These are phyloP conservation scores for Australoheros scitulus DNA, from an alignment of 2,113 vertebrate species.

Conservation along the genomic window DNA sequence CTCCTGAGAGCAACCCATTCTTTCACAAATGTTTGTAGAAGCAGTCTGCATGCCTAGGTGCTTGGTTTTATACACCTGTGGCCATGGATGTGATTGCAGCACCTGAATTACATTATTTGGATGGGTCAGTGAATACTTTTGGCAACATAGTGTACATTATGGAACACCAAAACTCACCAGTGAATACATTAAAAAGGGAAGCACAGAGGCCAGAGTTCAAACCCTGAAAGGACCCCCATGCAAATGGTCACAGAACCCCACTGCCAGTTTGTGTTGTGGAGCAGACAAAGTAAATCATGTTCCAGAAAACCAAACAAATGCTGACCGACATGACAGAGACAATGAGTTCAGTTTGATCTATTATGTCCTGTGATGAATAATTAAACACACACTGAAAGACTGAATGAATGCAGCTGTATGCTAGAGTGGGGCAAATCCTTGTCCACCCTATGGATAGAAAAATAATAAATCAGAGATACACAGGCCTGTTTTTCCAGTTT, in stretches of 20 bases:
- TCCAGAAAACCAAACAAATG: conserved; percentile 12
- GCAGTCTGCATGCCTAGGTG: too few species aligned
- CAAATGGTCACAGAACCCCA: neutral
- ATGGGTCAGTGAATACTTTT: too few species aligned
- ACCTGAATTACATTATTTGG: too few species aligned
- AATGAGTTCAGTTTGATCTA: conserved; percentile 7
- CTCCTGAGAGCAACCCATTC: too few species aligned
- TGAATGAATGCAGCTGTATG: neutral
- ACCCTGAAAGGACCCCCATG: neutral
- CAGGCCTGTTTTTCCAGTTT: neutral
- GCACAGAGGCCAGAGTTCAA: neutral
- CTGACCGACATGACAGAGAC: conserved; percentile 1
- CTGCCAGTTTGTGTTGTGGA: neutral
- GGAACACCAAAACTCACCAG: neutral
- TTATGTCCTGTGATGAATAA: neutral
- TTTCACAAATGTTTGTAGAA: too few species aligned
- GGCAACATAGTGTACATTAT: too few species aligned
- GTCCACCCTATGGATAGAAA: neutral
- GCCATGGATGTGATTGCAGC: too few species aligned
- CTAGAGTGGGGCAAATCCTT: neutral
- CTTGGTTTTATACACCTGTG: too few species aligned
- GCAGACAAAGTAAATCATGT: conserved; percentile 10
- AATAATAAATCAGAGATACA: conserved; percentile 10
- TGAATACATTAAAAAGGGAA: neutral
- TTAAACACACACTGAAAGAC: neutral